A percentile compares a stretch with the other conserved stretches of the same genome.
Evolutionary conservation across 2,888 invertebrate species (phyloP).

Genomic region (Mesorhabditis belari): DNA sequence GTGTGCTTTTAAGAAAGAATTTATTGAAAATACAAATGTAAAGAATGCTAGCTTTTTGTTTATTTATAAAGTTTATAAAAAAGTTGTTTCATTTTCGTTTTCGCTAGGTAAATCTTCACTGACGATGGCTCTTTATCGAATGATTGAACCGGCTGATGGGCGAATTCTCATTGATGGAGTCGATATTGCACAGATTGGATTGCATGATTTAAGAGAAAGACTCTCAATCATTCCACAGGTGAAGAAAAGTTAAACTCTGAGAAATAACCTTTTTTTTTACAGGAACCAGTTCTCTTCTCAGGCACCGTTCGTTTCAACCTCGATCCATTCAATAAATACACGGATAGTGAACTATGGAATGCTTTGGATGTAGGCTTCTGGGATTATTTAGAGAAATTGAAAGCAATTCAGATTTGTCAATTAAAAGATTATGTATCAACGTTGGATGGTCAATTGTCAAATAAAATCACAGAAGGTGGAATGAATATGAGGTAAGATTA

Average conservation of each 20-base stretch:
- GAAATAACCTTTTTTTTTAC: neutral
- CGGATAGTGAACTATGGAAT: constrained; percentile 78
- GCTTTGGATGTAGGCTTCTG: constrained; percentile 65
- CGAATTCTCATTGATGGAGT: constrained; percentile 38
- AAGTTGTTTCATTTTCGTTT: too few relatives aligned
- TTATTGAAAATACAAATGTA: too few relatives aligned
- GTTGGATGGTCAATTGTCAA: constrained; percentile 69
- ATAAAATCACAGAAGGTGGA: constrained; percentile 82
- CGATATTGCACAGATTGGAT: constrained; percentile 68
- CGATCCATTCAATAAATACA: constrained; percentile 75
- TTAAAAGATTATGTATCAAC: constrained; percentile 72
- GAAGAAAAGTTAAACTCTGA: neutral
- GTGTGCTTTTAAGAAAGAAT: too few relatives aligned
- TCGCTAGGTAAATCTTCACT: constrained; percentile 28
- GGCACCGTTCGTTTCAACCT: constrained; percentile 82
- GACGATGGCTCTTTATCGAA: constrained; percentile 41
- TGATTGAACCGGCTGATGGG: constrained; percentile 38
- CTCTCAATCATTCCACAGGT: constrained; percentile 73
- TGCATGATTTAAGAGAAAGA: constrained; percentile 75
- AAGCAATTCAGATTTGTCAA: constrained; percentile 69
- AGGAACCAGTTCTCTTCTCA: constrained; percentile 53
- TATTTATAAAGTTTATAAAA: too few relatives aligned
- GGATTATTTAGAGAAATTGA: neutral
- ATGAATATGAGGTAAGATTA: constrained; percentile 65
- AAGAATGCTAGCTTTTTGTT: too few relatives aligned